Evolutionary conservation across 2,888 invertebrate genomes (phyloP), one percentile per base, ranked within the genome.

Genomic region (Epirrhoe tristata): DNA sequence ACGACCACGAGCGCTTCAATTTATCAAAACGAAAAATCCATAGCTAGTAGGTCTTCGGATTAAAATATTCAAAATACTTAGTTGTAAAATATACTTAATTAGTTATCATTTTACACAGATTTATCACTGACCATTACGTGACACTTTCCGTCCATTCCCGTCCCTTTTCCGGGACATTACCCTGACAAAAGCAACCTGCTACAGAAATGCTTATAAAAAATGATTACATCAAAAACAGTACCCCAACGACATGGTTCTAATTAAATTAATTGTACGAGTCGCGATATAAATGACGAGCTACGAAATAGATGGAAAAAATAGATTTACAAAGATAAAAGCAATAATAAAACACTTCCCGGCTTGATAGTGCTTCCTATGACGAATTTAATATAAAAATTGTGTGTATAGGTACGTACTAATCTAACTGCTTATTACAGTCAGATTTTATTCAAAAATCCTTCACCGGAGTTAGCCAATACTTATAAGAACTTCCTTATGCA

Each of bases 261-360:
- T 93, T 92, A 88, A 93, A 93, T 93, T 93, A 93, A 93, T 93
- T 88, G 90, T 86, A 79, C 82, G 82, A 82, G 86, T 88, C 82
- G 87, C 88, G 83, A 91, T 92, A 92, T 88, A 89, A 93, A 93
- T 90, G 93, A 93, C 89, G 90, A 89, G 87, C 84, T 81, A 84
- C 83, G 83, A 82, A 86, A 87, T 82, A 72, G 75, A 82, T 77
- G 80, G 70, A 83, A 86, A 86, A 52, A 88, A 89, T 85, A 85
- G 91, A 92, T 91, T 85, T 82, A 70, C 76, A 84, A 86, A 83
- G 92, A 93, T 93, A 93, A 88, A 86, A 83, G 86, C 83, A 86
- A 87, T 90, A 92, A 91, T 91, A 91, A 91, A 93, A 90, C 91
- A 90, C 89, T 91, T 91, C 88, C 93, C 86, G 79, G 76, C 66